Evolutionary conservation across 2,113 vertebrate genomes (phyloP).

Genomic region (Arizona elegans): DNA sequence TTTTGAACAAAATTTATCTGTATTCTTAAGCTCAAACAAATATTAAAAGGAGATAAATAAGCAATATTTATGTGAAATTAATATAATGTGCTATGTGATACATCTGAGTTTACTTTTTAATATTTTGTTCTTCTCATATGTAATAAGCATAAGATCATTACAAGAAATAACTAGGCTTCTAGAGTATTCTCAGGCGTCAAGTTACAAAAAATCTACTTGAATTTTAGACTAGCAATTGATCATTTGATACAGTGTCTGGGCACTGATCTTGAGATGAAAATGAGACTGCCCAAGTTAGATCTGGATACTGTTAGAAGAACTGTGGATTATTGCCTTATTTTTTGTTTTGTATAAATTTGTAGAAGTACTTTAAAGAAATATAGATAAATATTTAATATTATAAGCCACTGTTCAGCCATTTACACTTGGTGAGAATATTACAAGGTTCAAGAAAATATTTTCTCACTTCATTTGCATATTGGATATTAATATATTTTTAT

Average conservation of each 20-base stretch:
- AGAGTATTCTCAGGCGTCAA: constrained; percentile 38
- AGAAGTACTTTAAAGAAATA: not conserved
- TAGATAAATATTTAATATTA: not conserved
- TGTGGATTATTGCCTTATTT: not conserved
- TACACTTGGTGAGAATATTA: not conserved
- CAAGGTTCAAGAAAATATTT: not conserved
- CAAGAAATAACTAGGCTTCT: constrained; percentile 20
- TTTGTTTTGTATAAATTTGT: not conserved
- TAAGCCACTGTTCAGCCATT: not conserved
- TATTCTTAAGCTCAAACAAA: not conserved
- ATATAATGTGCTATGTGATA: not conserved
- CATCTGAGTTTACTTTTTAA: not conserved
- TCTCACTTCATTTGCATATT: not conserved
- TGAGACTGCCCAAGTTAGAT: constrained; percentile 35
- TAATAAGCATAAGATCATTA: constrained; percentile 24
- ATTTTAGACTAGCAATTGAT: constrained; percentile 41
- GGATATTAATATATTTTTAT: not conserved
- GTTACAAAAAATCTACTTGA: constrained; percentile 47
- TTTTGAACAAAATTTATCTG: not conserved
- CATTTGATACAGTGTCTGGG: constrained; percentile 50
- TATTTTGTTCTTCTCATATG: constrained; percentile 7
- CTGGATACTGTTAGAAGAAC: constrained; percentile 33
- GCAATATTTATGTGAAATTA: not conserved
- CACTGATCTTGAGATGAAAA: constrained; percentile 8
- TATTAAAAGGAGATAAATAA: not conserved